Conservation (phyloP, 2,888 invertebrate genomes). For the Alviniconcha strummeri region DNA sequence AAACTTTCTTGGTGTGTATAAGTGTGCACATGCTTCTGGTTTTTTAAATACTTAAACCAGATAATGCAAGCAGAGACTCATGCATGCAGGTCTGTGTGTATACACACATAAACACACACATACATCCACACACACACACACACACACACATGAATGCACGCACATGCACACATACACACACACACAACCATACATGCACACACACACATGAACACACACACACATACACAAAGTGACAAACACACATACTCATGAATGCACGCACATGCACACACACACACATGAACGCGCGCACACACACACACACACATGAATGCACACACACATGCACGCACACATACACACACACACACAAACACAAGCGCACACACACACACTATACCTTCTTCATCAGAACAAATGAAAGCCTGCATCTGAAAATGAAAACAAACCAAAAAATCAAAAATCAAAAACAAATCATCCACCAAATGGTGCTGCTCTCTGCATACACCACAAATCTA, state of each 20-base stretch:
- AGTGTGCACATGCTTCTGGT: background rate
- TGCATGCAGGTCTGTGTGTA: background rate
- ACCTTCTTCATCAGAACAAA: background rate
- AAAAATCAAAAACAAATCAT: too few species aligned
- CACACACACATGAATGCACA: background rate
- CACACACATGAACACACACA: background rate
- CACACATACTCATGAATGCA: background rate
- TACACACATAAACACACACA: background rate
- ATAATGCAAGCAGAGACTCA: background rate
- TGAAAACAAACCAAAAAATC: background rate
- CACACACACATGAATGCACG: background rate
- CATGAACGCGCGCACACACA: background rate
- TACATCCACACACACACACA: too few species aligned
- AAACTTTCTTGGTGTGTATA: background rate
- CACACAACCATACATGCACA: too few species aligned
- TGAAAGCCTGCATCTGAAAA: background rate
- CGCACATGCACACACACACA: background rate
- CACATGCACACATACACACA: too few species aligned
- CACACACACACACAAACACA: background rate
- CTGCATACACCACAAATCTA: too few species aligned
- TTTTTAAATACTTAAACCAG: background rate
- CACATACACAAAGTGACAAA: background rate
- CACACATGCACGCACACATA: background rate
- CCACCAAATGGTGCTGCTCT: too few species aligned
- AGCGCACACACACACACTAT: background rate